A percentile compares a stretch with the other conserved stretches of the same genome.
These are phyloP conservation scores for Nephotettix cincticeps DNA, from an alignment of 1,140 invertebrate species.

Conservation along the genomic window DNA sequence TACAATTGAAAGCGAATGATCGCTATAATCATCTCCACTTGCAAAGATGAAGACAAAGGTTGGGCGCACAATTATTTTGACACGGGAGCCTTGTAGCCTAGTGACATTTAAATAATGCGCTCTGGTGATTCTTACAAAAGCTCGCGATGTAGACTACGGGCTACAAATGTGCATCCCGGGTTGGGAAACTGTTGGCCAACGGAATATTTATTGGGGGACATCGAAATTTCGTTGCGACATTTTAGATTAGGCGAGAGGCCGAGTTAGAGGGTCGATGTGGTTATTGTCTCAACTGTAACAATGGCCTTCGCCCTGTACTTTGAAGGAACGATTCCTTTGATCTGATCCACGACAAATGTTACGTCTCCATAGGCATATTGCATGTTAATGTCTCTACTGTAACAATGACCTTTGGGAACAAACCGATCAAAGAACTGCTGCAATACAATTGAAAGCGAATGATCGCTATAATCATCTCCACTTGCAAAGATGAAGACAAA, in stretches of 20 bases:
- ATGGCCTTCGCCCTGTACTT: too few species aligned
- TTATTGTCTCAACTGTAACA: too few species aligned
- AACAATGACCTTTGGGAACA: too few species aligned
- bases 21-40: not conserved
- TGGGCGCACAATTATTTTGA: not conserved
- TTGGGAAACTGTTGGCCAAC: not conserved
- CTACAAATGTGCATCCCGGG: not conserved
- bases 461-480: not conserved
- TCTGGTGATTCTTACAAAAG: not conserved
- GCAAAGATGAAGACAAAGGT: not conserved
- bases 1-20: not conserved
- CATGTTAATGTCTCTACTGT: too few species aligned
- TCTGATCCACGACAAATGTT: too few species aligned
- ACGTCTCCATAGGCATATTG: too few species aligned
- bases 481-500: not conserved
- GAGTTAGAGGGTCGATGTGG: too few species aligned
- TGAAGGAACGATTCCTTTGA: too few species aligned
- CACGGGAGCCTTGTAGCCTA: not conserved
- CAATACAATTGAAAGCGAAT: not conserved
- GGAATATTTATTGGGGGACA: not conserved
- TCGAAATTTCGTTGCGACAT: not conserved
- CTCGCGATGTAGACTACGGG: not conserved
- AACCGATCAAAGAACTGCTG: not conserved
- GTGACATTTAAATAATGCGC: constrained; percentile 9
- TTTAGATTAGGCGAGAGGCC: not conserved